phyloP scores from a whole-genome alignment of 2,113 vertebrate species.

The Mobula birostris region DNA sequence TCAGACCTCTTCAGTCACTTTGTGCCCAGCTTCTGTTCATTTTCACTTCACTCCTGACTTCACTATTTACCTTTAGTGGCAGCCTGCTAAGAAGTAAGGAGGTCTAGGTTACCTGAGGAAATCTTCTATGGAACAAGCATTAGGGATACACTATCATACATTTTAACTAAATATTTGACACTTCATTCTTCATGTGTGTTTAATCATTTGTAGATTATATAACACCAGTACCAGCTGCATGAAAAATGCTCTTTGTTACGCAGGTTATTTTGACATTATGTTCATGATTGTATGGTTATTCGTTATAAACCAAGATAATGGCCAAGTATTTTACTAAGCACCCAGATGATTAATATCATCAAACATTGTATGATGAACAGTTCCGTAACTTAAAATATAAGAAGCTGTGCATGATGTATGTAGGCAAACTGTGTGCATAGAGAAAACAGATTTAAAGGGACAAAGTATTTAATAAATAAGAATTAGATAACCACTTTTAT shows the following conservation, averaged over 20 bases:
- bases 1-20: not conserved
- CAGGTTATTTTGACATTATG: slow-evolving; percentile 10
- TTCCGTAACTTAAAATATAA: not conserved
- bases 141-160: slow-evolving; percentile 8
- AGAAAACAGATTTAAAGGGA: not conserved
- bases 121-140: not conserved
- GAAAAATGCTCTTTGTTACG: not conserved
- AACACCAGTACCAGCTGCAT: not conserved
- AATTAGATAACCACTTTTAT: not conserved
- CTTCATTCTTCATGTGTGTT: slow-evolving; percentile 3
- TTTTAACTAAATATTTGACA: slow-evolving; percentile 17
- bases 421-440: not conserved
- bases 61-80: not conserved
- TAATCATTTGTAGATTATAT: slow-evolving; percentile 1
- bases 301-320: not conserved
- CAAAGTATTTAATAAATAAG: not conserved
- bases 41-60: slow-evolving; percentile 4
- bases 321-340: not conserved
- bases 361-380: not conserved
- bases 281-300: slow-evolving; percentile 6
- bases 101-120: not conserved
- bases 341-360: not conserved
- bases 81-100: not conserved
- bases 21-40: not conserved
- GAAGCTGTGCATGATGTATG: not conserved